Base-by-base conservation (phyloP, 2,113 vertebrate genomes). In the Rhinolophus sinicus region DNA sequence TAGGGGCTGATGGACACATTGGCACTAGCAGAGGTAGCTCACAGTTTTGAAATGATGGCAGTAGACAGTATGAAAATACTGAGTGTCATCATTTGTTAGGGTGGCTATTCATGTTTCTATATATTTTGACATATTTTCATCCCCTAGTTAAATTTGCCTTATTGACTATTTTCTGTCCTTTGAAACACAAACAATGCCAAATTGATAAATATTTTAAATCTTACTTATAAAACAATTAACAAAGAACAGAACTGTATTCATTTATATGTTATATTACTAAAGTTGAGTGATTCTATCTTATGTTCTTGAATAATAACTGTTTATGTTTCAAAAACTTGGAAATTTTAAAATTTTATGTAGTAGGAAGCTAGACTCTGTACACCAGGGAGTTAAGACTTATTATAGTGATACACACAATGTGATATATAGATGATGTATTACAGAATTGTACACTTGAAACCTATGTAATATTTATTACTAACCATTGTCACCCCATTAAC, bases 41-140 rank as follows among this genome's bases (percentile, higher is more conserved):
- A 69, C 30, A 69, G 73, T 84, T 92, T 69, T 54, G 40, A 92
- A 93, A 80, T 21, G 80, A 54, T 28, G 52, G 26, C 24, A 91
- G 69, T 2, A 81, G 21, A 62, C 22, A 92, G 75, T 38, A 95
- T 70, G n/a, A 64, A 94, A 90, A 30, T 73, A 62, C 8, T 56
- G 47, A 72, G 9, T 24, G 67, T 33, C 8, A 67, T 33, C 6
- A 67, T 69, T 87, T 65, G 38, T 90, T 88, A 84, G 33, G 30
- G 73, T 67, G 26, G 65, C 40, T 76, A n/a, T n/a, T 80, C 14
- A 84, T 8, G 21, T 56, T 35, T 76, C 6, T 7, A 92, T 69
- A 28, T 35, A 92, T 89, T 96, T 70, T 92, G 56, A 94, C 72
- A 24, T 26, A 93, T 78, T 88, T 90, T 67, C n/a, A 62, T 54